Evolutionary conservation across 92 coral and sea anemone genomes (phyloP), one percentile per base, ranked within the genome.

Genomic region (Isaurus tuberculatus): DNA sequence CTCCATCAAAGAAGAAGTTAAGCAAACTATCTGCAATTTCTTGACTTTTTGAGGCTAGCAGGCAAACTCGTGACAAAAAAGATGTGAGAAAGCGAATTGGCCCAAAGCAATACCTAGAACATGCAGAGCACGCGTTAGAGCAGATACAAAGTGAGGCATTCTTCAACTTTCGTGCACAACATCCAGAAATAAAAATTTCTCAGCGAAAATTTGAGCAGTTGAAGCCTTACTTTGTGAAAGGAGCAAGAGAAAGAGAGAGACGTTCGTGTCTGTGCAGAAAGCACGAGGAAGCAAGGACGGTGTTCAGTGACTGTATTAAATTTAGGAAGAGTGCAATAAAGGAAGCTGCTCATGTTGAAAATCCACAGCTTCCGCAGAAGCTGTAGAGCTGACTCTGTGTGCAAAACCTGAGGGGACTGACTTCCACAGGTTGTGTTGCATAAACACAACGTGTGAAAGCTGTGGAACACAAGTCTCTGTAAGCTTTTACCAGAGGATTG

Each of bases 381-480:
- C 84, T 40, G 61, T 85, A 34, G 85, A 88, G 44, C 48, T 34
- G 37, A 85, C 86, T 19, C 81, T 88, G 23, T 88, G 85, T 70
- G 85, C 91, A 10, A 84, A 77, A n/a, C 80, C 79, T 60, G 86
- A 85, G n/a, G 91, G 88, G n/a, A 84, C 84, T n/a, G 81, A 60
- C 2, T 84, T 83, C 36, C 67, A 84, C 81, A 84, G 32, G 65
- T n/a, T 9, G 14, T 68, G 75, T 10, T 77, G 91, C 79, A 46
- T 88, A 37, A 44, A 66, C 33, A 22, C 86, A 55, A 13, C 70
- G 4, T 79, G 91, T 84, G 82, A 83, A 19, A 6, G 78, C 2
- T 75, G 91, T 83, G 89, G 91, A 13, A 79, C 79, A 40, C 46
- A 72, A n/a, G n/a, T 2, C 83, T 65, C 1, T 72, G 79, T 10